These are phyloP conservation scores for Lithophane socia DNA, from an alignment of 2,888 invertebrate genomes.

Conservation along the genomic window DNA sequence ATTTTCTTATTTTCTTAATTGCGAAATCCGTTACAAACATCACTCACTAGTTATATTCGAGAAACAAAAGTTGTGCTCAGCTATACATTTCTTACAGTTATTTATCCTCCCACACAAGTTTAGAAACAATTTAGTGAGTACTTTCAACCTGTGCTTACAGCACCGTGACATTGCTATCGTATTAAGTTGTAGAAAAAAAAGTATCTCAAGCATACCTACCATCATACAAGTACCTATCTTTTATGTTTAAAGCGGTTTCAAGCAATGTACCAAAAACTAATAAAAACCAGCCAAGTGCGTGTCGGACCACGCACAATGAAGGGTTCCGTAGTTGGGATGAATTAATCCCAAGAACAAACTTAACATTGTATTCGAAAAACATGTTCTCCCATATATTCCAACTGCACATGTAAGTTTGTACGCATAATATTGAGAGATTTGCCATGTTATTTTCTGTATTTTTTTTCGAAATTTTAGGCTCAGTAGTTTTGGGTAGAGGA, in stretches of 20 bases:
- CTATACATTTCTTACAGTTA: conserved; percentile 28
- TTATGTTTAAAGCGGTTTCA: neutral
- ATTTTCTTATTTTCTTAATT: neutral
- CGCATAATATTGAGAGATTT: too few relatives aligned
- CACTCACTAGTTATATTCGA: neutral
- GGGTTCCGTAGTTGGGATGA: too few relatives aligned
- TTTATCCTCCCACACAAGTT: conserved; percentile 31
- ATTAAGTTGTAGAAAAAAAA: conserved; percentile 14
- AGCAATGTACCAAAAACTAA: neutral
- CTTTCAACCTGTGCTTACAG: conserved; percentile 44
- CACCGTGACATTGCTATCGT: conserved; percentile 40
- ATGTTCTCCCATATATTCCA: too few relatives aligned
- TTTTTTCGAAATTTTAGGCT: too few relatives aligned
- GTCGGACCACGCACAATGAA: too few relatives aligned
- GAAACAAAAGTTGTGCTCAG: neutral
- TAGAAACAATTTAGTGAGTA: conserved; percentile 38
- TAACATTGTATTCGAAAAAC: too few relatives aligned
- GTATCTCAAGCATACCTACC: neutral
- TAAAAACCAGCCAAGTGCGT: neutral
- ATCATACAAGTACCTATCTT: neutral
- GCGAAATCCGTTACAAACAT: conserved; percentile 2
- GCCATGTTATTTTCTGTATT: too few relatives aligned
- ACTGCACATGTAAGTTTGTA: too few relatives aligned
- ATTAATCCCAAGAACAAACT: too few relatives aligned
- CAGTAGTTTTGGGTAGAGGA: too few relatives aligned